These are phyloP conservation scores for Plumapathes pennacea DNA, from an alignment of 92 coral and sea anemone genomes.

Conservation along the genomic window DNA sequence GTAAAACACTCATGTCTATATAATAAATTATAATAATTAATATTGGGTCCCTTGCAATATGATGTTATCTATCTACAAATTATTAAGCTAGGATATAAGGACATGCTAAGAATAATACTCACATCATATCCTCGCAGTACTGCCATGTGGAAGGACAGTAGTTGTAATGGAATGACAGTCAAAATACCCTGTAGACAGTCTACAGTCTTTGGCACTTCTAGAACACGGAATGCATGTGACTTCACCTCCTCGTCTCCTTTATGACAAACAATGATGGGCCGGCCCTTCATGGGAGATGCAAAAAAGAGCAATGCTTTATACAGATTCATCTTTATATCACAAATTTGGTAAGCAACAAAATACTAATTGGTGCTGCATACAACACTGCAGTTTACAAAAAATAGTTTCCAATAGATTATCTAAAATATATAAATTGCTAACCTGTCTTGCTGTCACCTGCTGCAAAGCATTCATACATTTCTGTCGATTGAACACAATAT, in stretches of 20 bases:
- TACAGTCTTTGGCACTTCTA: constrained; percentile 85
- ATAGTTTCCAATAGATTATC: not conserved
- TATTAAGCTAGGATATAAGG: not conserved
- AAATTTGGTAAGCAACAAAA: too few relatives aligned
- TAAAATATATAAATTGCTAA: constrained; percentile 12
- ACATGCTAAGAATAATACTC: constrained; percentile 31
- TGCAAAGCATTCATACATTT: constrained; percentile 98
- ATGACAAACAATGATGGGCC: constrained; percentile 86
- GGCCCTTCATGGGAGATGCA: constrained; percentile 73
- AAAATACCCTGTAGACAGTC: constrained; percentile 93
- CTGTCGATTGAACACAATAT: constrained; percentile 19
- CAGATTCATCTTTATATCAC: too few relatives aligned
- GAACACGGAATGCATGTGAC: constrained; percentile 74
- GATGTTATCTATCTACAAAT: not conserved
- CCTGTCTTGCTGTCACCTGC: constrained; percentile 96
- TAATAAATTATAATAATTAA: too few relatives aligned
- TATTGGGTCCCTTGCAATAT: too few relatives aligned
- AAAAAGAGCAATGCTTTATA: too few relatives aligned
- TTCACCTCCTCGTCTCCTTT: constrained; percentile 87
- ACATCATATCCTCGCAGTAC: constrained; percentile 94
- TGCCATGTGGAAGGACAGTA: constrained; percentile 93
- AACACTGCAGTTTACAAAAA: too few relatives aligned
- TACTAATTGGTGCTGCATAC: too few relatives aligned
- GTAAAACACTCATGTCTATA: too few relatives aligned
- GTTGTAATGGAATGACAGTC: constrained; percentile 92